Conservation (phyloP, 2,888 invertebrate species). For the Drosophila rubida region DNA sequence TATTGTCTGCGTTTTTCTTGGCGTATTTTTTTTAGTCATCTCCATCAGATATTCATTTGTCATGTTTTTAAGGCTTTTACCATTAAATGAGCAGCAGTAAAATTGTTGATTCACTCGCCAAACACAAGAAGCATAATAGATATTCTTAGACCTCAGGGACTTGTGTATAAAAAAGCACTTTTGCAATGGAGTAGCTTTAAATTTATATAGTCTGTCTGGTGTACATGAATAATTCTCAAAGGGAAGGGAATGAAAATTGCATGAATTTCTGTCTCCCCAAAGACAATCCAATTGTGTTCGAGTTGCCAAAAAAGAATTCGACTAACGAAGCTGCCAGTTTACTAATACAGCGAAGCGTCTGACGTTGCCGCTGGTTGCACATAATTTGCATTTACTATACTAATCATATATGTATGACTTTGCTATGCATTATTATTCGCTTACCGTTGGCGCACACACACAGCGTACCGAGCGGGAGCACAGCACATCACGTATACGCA, state of each 20-base stretch:
- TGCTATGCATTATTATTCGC: constrained; percentile 19
- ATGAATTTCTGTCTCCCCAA: background rate
- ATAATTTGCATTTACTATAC: constrained; percentile 9
- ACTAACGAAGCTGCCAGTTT: background rate
- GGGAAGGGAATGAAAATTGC: background rate
- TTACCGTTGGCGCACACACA: constrained; percentile 7
- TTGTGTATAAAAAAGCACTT: background rate
- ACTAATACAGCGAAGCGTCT: background rate
- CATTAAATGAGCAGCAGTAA: background rate
- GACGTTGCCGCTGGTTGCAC: constrained; percentile 9
- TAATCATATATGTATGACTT: constrained; percentile 9
- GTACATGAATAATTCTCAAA: background rate
- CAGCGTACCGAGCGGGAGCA: background rate
- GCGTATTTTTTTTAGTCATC: background rate
- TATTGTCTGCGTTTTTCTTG: background rate
- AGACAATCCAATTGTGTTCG: background rate
- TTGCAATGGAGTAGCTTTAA: background rate
- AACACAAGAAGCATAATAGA: background rate
- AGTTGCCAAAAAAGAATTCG: background rate
- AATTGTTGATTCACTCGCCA: background rate
- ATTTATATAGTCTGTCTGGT: background rate
- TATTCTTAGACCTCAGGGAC: background rate
- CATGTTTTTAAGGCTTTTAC: background rate
- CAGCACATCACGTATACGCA: background rate
- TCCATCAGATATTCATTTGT: background rate